These are phyloP conservation scores for Heliconius himera DNA, from an alignment of 1,140 invertebrate species.

Conservation along the genomic window DNA sequence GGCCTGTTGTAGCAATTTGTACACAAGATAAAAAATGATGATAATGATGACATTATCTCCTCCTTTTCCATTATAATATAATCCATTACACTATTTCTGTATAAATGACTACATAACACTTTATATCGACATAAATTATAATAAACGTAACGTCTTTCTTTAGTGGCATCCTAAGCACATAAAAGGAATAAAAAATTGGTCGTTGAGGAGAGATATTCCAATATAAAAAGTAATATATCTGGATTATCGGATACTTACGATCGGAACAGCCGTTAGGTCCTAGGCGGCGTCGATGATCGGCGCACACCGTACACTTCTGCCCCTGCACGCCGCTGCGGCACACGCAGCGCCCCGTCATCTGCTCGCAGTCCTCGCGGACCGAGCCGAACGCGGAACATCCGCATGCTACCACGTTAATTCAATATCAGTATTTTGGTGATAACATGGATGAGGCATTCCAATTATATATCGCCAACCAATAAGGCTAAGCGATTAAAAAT, in stretches of 20 bases:
- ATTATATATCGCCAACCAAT: no score
- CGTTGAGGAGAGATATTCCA: constrained; percentile 31
- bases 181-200: constrained; percentile 33
- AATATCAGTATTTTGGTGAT: no score
- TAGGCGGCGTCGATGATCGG: constrained; percentile 87
- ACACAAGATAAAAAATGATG: neutral
- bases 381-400: constrained; percentile 93
- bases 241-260: constrained; percentile 81
- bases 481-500: no score
- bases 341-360: constrained; percentile 93
- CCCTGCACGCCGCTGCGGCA: constrained; percentile 94
- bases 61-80: neutral
- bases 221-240: constrained; percentile 41
- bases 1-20: neutral
- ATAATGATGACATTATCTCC: neutral
- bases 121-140: constrained; percentile 32
- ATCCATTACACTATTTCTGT: constrained; percentile 10
- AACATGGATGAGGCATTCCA: no score
- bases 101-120: constrained; percentile 16
- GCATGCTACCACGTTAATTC: constrained; percentile 85
- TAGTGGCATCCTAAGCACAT: constrained; percentile 21
- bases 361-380: constrained; percentile 89
- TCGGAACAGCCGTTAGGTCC: constrained; percentile 89
- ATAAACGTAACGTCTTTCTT: constrained; percentile 35
- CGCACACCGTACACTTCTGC: constrained; percentile 92